Base-by-base conservation (phyloP, 2,113 vertebrate genomes). In the Cromileptes altivelis region DNA sequence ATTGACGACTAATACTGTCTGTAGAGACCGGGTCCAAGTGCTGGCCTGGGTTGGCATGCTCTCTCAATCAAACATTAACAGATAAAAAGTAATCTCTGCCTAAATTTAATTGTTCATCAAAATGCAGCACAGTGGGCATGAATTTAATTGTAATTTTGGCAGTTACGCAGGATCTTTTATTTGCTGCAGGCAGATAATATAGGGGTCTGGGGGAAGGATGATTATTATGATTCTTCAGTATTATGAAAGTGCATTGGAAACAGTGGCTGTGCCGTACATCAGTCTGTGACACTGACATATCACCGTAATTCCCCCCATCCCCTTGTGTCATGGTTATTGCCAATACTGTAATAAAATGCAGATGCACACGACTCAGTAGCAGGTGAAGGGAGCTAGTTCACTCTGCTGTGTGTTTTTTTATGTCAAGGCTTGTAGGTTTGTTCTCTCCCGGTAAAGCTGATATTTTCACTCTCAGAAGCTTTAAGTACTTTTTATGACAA, bases 271-370 rank as follows among this genome's bases (percentile, higher is more conserved):
- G 73, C 56, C 19, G 11, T 68, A 56, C 42, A 81, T 79, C 62
- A 50, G 58, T 52, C 13, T 65, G 75, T 80, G 85, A 90, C 65
- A 70, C 33, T 86, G 85, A 89, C 81, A 62, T 80, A 91, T 89
- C 8, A 2, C 70, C 71, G 55, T 90, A 86, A 85, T 89, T 71
- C 71, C 77, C 40, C 37, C 18, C 49, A n/a, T 77, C 69, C 80
- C 45, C 53, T 73, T 23, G 84, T 85, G 79, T 82, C 47, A 27
- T 18, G 49, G 70, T 64, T 65, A 19, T 4, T 77, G 64, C 42
- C 45, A 23, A 30, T 33, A 14, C 13, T 53, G 57, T 71, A 76
- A 82, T 75, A 74, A 58, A 71, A 81, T 55, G 50, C 77, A 78
- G 77, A 84, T 75, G 45, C 60, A 69, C 47, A 68, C 2, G 15